Conservation (phyloP, 1,140 invertebrate genomes). For the Calycopis cecrops region DNA sequence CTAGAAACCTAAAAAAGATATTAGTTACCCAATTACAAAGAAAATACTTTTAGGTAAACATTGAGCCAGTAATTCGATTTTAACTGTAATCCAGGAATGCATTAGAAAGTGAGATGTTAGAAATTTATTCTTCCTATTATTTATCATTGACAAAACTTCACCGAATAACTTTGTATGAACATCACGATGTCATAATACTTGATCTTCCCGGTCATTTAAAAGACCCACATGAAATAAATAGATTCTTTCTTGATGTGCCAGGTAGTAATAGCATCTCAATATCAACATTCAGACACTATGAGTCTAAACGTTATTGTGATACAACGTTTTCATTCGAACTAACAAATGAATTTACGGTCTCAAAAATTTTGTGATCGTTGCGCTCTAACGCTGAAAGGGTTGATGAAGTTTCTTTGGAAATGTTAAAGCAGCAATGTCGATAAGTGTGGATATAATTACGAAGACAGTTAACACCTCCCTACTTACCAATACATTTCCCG, state of each 20-base stretch:
- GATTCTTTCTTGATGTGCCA: conserved; percentile 22
- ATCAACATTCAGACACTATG: neutral
- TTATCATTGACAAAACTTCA: too few relatives aligned
- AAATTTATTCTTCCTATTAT: too few relatives aligned
- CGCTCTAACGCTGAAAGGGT: conserved; percentile 18
- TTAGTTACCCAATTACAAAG: too few relatives aligned
- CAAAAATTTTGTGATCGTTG: conserved; percentile 16
- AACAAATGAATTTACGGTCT: conserved; percentile 9
- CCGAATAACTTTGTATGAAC: too few relatives aligned
- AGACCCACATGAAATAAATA: conserved; percentile 20
- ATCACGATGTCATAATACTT: too few relatives aligned
- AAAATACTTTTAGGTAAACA: too few relatives aligned
- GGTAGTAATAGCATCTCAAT: neutral
- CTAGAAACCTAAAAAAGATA: too few relatives aligned
- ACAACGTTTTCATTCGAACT: conserved; percentile 10
- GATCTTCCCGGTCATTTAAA: neutral
- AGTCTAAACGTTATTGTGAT: neutral
- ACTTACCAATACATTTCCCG: neutral
- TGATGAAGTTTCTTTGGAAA: conserved; percentile 25
- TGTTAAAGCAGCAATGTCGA: neutral
- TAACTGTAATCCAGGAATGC: too few relatives aligned
- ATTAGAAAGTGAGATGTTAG: too few relatives aligned
- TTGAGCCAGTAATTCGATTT: too few relatives aligned
- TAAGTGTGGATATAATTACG: neutral
- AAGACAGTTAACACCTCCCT: conserved; percentile 15